These are phyloP conservation scores for Ophioderma brevispina DNA, from an alignment of 35 echinoderm and acorn worm species.

Conservation along the genomic window DNA sequence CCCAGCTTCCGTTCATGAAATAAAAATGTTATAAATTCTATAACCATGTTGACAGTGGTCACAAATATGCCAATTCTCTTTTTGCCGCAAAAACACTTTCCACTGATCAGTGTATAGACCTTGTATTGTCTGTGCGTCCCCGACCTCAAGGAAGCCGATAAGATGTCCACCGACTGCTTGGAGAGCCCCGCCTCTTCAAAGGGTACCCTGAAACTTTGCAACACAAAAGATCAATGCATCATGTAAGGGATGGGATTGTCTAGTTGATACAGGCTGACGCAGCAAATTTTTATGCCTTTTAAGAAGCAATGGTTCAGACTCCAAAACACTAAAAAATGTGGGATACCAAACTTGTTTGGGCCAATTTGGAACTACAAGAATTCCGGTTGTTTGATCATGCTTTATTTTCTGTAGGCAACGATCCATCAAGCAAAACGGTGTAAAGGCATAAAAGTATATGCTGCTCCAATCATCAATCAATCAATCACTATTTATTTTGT, in stretches of 20 bases:
- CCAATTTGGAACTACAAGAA: conserved; percentile 45
- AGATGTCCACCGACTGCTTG: background rate
- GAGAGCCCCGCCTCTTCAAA: background rate
- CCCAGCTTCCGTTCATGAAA: background rate
- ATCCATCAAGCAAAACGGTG: conserved; percentile 35
- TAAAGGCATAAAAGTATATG: conserved; percentile 41
- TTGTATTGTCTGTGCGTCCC: background rate
- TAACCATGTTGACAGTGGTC: background rate
- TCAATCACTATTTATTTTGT: too few species aligned
- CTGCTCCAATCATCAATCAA: too few species aligned
- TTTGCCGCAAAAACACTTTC: background rate
- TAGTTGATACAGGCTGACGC: background rate
- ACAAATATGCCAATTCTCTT: conserved; percentile 26
- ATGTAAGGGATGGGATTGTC: conserved; percentile 1
- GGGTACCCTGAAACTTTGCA: conserved; percentile 21
- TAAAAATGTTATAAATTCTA: conserved; percentile 36
- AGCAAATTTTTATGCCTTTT: background rate
- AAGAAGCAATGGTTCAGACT: background rate
- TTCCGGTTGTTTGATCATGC: conserved; percentile 4
- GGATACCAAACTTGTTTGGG: conserved; percentile 49
- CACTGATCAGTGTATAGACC: too few species aligned
- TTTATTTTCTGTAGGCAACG: conserved; percentile 35
- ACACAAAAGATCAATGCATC: background rate
- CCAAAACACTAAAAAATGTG: background rate
- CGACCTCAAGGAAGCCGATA: conserved; percentile 20